A percentile compares a stretch with the other conserved stretches of the same genome.
These are phyloP conservation scores for Zygothrica quintamaculata DNA, from an alignment of 2,888 invertebrate species.

Conservation along the genomic window DNA sequence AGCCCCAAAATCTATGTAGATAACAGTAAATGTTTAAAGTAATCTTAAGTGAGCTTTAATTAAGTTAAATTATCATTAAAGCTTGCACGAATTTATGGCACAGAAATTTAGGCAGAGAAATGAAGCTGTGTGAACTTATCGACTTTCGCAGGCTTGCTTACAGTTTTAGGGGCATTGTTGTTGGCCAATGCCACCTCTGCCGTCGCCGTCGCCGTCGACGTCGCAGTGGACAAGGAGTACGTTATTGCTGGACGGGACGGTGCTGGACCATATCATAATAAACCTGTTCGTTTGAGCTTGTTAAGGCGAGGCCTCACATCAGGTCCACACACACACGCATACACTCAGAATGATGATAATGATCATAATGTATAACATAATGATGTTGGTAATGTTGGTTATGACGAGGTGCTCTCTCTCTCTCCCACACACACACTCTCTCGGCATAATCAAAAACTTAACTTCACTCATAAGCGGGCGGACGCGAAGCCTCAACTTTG, in stretches of 20 bases:
- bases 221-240: background rate
- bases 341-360: conserved; percentile 10
- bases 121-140: conserved; percentile 18
- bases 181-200: conserved; percentile 6
- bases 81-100: conserved; percentile 17
- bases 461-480: conserved; percentile 71
- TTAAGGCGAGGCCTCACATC: conserved; percentile 64
- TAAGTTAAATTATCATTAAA: conserved; percentile 26
- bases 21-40: too few relatives aligned
- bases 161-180: conserved; percentile 62
- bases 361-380: too few relatives aligned
- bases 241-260: background rate
- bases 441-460: conserved; percentile 61
- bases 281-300: conserved; percentile 76
- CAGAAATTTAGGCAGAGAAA: conserved; percentile 11
- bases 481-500: conserved; percentile 69
- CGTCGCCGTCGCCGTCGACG: background rate
- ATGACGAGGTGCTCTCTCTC: conserved; percentile 29
- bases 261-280: conserved; percentile 68
- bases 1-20: too few relatives aligned
- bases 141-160: conserved; percentile 18
- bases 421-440: too few relatives aligned
- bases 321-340: too few relatives aligned
- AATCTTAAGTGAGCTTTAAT: conserved; percentile 3
- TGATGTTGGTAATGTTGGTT: conserved; percentile 22